Conservation (phyloP, 2,888 invertebrate genomes). For the Macroteleia sp. region DNA sequence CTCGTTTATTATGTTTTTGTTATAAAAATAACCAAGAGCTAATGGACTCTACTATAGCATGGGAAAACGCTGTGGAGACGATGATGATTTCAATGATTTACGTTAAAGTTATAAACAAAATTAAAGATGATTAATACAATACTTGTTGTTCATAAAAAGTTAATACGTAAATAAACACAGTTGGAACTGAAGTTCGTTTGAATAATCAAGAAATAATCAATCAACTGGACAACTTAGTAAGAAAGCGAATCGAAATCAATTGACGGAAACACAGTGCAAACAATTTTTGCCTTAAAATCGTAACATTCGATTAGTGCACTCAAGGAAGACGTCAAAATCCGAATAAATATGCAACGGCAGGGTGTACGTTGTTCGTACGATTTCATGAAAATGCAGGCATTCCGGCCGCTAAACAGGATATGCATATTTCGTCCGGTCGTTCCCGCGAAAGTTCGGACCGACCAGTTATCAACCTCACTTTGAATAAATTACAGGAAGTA, state of each 20-base stretch:
- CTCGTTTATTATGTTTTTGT: no score
- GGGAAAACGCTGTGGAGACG: no score
- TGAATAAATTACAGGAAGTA: slow-evolving; percentile 55
- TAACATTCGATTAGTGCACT: slow-evolving; percentile 19
- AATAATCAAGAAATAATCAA: no score
- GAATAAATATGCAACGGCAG: slow-evolving; percentile 31
- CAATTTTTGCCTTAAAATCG: slow-evolving; percentile 15
- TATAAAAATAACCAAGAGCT: no score
- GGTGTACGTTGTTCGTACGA: slow-evolving; percentile 12
- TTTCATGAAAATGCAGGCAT: slow-evolving; percentile 16
- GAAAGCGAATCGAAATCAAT: slow-evolving; percentile 19
- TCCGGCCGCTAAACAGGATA: slow-evolving; percentile 23
- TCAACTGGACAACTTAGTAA: neutral
- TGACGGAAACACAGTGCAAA: slow-evolving; percentile 16
- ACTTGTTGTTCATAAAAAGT: no score
- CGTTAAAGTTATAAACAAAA: no score
- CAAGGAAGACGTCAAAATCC: slow-evolving; percentile 25
- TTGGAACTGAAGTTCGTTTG: no score
- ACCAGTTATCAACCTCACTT: slow-evolving; percentile 38
- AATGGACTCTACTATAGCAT: no score
- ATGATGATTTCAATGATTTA: no score
- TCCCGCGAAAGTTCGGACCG: slow-evolving; percentile 14
- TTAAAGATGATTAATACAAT: no score
- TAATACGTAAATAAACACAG: no score
- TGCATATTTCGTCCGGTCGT: slow-evolving; percentile 32